Evolutionary conservation across 2,888 invertebrate species (phyloP).

Genomic region (Macrophya annulata): DNA sequence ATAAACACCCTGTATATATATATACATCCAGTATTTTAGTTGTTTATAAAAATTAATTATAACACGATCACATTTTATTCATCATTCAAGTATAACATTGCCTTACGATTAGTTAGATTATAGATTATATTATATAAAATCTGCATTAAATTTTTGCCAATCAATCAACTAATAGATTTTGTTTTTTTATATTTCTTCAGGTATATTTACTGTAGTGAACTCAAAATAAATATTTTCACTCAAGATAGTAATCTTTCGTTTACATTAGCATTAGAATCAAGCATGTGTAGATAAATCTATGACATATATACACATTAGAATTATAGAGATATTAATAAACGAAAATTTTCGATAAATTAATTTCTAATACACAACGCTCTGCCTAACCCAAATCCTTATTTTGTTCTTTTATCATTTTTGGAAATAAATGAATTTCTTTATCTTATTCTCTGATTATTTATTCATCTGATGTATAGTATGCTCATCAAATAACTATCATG

Average conservation of each 20-base stretch:
- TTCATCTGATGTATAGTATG: not conserved
- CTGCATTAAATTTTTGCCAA: not conserved
- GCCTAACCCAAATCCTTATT: not conserved
- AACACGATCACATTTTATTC: not conserved
- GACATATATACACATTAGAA: not conserved
- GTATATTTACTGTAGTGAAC: not conserved
- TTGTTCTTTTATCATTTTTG: not conserved
- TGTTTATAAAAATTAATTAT: conserved; percentile 16
- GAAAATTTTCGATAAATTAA: not conserved
- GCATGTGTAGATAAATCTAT: not conserved
- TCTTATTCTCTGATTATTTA: not conserved
- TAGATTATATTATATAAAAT: not conserved
- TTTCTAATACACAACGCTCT: no score
- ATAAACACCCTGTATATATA: not conserved
- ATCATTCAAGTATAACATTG: conserved; percentile 13
- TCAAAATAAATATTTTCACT: not conserved
- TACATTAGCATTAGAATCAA: not conserved
- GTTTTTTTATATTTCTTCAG: not conserved
- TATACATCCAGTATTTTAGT: conserved; percentile 36
- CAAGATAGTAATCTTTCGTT: not conserved
- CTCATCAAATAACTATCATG: no score
- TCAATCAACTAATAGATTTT: not conserved
- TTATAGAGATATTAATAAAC: conserved; percentile 18
- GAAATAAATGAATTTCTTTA: not conserved
- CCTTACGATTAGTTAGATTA: conserved; percentile 15